Evolutionary conservation across 2,113 vertebrate species (phyloP).

Genomic region (Indicator maculatus): DNA sequence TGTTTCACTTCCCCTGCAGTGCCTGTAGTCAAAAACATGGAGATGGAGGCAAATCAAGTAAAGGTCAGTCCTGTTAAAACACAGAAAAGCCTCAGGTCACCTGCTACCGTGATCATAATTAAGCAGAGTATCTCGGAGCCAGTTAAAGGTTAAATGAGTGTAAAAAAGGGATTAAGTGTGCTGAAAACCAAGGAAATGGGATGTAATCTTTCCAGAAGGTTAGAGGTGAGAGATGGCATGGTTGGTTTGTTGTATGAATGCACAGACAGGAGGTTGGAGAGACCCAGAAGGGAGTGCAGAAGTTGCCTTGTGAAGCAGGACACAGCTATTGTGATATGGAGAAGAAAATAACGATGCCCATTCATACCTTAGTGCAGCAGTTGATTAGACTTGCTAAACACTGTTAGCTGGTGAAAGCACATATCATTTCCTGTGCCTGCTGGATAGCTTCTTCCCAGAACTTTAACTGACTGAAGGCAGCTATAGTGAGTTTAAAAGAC

Average conservation of each 20-base stretch:
- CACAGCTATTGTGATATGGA: background rate
- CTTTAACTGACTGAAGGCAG: background rate
- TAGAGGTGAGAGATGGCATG: background rate
- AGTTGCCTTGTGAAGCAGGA: background rate
- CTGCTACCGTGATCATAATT: slow-evolving; percentile 7
- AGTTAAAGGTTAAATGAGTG: slow-evolving; percentile 46
- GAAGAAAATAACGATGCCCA: background rate
- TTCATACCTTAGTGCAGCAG: background rate
- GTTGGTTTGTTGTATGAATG: background rate
- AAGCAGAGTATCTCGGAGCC: background rate
- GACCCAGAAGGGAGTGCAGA: background rate
- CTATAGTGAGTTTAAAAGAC: background rate
- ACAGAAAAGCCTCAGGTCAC: slow-evolving; percentile 28
- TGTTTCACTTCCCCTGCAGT: background rate
- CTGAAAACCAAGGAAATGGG: slow-evolving; percentile 1
- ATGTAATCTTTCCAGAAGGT: background rate
- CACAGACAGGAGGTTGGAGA: background rate
- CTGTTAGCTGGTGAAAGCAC: background rate
- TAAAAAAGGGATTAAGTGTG: background rate
- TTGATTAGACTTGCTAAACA: background rate
- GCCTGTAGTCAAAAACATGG: background rate
- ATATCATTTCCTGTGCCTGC: background rate
- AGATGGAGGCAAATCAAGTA: slow-evolving; percentile 8
- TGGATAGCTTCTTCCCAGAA: background rate
- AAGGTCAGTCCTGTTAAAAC: slow-evolving; percentile 52